These are phyloP conservation scores for Diachrysia chrysitis DNA, from an alignment of 2,888 invertebrate genomes.

Conservation along the genomic window DNA sequence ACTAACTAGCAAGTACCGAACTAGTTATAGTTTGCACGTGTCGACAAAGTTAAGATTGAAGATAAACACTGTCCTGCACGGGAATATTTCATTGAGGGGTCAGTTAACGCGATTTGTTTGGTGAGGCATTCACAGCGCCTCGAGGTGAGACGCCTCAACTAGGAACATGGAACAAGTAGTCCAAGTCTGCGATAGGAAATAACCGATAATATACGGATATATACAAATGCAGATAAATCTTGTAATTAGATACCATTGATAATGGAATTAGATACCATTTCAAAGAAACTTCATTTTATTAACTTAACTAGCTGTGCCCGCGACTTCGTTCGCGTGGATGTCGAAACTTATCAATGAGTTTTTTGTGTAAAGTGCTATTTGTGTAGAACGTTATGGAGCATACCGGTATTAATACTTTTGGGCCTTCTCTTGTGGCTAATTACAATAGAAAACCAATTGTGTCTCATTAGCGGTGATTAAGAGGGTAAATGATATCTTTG, in stretches of 20 bases:
- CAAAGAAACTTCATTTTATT: neutral
- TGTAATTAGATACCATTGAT: neutral
- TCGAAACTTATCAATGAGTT: too few relatives aligned
- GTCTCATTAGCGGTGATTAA: too few relatives aligned
- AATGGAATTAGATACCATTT: neutral
- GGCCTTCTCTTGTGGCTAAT: too few relatives aligned
- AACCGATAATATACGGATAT: neutral
- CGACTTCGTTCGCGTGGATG: too few relatives aligned
- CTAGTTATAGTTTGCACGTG: conserved; percentile 33
- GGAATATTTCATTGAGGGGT: conserved; percentile 68
- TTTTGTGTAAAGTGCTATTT: too few relatives aligned
- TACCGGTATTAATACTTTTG: too few relatives aligned
- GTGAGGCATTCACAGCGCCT: conserved; percentile 69
- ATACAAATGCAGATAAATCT: neutral
- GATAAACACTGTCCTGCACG: conserved; percentile 60
- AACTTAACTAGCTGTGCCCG: too few relatives aligned
- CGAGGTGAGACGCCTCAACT: conserved; percentile 69
- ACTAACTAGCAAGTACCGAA: conserved; percentile 25
- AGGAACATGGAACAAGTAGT: conserved; percentile 36
- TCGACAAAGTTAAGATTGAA: conserved; percentile 47
- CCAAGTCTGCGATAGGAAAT: conserved; percentile 23
- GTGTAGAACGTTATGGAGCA: too few relatives aligned
- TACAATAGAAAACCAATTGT: too few relatives aligned
- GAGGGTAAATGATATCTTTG: too few relatives aligned
- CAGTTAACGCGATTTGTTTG: conserved; percentile 77